These are phyloP conservation scores for Dendrolimus punctatus DNA, from an alignment of 1,140 invertebrate species.

Conservation along the genomic window DNA sequence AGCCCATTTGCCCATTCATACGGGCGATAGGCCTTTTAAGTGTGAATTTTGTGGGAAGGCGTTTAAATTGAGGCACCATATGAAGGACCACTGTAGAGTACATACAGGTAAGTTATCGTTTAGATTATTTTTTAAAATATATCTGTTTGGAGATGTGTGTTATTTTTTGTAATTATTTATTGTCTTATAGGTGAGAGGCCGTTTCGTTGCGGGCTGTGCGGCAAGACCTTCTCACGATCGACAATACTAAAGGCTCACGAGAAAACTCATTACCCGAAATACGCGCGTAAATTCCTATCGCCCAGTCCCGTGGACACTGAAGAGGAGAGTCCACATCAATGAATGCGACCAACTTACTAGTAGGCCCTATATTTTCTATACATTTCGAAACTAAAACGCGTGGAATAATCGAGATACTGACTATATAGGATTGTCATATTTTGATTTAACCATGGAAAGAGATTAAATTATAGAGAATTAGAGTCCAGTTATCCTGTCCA, in stretches of 20 bases:
- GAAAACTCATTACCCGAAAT: slow-evolving; percentile 93
- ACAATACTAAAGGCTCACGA: slow-evolving; percentile 93
- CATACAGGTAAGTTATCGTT: slow-evolving; percentile 79
- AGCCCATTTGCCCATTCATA: slow-evolving; percentile 89
- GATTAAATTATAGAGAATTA: no score
- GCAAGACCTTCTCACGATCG: slow-evolving; percentile 90
- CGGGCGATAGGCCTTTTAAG: slow-evolving; percentile 90
- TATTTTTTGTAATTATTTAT: slow-evolving; percentile 1
- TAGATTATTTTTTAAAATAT: slow-evolving; percentile 6
- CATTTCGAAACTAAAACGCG: no score
- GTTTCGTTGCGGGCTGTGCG: slow-evolving; percentile 89
- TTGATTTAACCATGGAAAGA: no score
- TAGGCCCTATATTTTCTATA: no score
- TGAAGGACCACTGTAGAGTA: slow-evolving; percentile 94
- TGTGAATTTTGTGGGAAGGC: slow-evolving; percentile 93
- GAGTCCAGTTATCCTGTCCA: no score
- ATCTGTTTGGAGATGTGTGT: neutral
- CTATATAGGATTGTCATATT: no score
- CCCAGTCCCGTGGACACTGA: slow-evolving; percentile 87
- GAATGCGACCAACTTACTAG: slow-evolving; percentile 32
- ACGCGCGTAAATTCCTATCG: slow-evolving; percentile 88
- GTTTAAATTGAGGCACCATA: slow-evolving; percentile 91
- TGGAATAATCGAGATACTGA: no score
- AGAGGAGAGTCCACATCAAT: slow-evolving; percentile 84
- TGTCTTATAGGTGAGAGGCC: slow-evolving; percentile 81